Base-by-base conservation (phyloP, 2,797 vertebrate genomes). In the Alosa sapidissima region DNA sequence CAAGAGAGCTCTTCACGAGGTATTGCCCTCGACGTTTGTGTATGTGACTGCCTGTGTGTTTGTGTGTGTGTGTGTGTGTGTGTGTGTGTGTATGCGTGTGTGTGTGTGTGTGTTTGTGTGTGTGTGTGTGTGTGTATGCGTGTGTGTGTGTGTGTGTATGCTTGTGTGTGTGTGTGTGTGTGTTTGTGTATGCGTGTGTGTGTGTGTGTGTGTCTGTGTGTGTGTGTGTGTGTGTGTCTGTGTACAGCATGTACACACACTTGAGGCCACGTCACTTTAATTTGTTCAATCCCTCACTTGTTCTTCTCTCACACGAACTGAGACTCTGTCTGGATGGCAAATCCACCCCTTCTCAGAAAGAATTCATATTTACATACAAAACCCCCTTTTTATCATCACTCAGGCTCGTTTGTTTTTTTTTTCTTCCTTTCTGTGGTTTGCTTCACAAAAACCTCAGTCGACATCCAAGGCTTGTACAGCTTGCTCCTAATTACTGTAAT, bases 401-500 rank as follows among this genome's bases (percentile, higher is more conserved):
- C 81, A 89, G 89, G 93, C 89, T 14, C 16, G 16, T 16, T 78
- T 47, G 13, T 75, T 36, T 4, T 36, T 72, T 92, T 85, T 85
- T 84, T 85, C 86, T 88, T 87, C 82, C 87, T 41, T 87, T 91
- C 91, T 93, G 92, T 54, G 91, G 93, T 93, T 93, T 92, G 84
- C 93, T 93, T 90, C 93, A 93, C 91, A 93, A 93, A 78, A 96
- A 95, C 89, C 93, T 93, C 94, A 90, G 91, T 94, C 91, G 91
- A 95, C 95, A 97, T 96, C 93, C 93, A 95, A 95, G 91, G 89
- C 85, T 92, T 94, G 89, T 93, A 92, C 88, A 89, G 92, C 94
- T 93, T 96, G 92, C 91, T 91, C 87, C 90, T 94, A 95, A 94
- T 95, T 93, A 95, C 90, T 92, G 87, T 93, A 93, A 94, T 95